phyloP scores from a whole-genome alignment of 2,113 vertebrate genomes.

The Ochotona princeps region DNA sequence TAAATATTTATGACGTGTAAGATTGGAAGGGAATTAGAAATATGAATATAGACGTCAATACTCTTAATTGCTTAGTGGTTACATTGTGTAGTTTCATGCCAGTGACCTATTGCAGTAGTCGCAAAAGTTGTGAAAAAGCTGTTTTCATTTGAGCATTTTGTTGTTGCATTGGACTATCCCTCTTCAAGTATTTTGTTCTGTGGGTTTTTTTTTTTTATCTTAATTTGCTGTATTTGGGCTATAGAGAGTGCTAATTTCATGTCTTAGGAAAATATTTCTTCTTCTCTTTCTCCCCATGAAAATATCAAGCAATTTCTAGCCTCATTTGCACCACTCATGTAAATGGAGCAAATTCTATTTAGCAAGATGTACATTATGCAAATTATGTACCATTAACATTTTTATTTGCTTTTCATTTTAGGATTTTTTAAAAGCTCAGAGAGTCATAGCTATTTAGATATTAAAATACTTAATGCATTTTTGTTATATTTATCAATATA shows the following conservation, averaged over 20 bases:
- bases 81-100: neutral
- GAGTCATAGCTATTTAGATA: slow-evolving; percentile 70
- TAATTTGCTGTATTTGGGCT: slow-evolving; percentile 37
- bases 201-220: neutral
- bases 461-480: slow-evolving; percentile 71
- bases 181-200: neutral
- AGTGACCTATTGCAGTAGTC: neutral
- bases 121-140: neutral
- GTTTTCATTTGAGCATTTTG: neutral
- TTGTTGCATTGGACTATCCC: neutral
- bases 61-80: neutral
- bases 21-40: neutral
- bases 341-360: slow-evolving; percentile 57
- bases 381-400: slow-evolving; percentile 66
- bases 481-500: slow-evolving; percentile 67
- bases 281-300: neutral
- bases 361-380: slow-evolving; percentile 65
- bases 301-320: neutral
- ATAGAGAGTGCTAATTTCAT: neutral
- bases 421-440: slow-evolving; percentile 41
- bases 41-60: neutral
- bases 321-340: neutral
- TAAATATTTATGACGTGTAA: neutral
- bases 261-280: neutral
- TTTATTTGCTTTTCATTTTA: slow-evolving; percentile 71